A percentile compares a stretch with the other conserved stretches of the same genome.
phyloP scores from a whole-genome alignment of 2,888 invertebrate genomes.

The Poecilobothrus nobilitatus region DNA sequence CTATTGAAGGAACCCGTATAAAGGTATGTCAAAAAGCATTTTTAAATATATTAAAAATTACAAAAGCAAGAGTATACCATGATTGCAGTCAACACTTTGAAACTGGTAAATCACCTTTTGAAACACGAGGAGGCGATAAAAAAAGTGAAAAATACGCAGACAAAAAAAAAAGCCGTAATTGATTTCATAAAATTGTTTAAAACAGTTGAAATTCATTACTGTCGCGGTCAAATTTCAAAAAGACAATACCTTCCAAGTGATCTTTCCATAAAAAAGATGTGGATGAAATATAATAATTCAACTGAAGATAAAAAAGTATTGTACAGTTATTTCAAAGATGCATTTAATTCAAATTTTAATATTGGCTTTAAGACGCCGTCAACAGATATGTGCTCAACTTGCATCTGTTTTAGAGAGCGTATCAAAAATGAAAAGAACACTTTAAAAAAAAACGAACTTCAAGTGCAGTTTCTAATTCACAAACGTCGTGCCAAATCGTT shows the following conservation, averaged over 20 bases:
- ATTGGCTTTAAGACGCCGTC: slow-evolving; percentile 23
- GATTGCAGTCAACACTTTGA: slow-evolving; percentile 15
- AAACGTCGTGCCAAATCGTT: slow-evolving; percentile 26
- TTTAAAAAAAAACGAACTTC: slow-evolving; percentile 14
- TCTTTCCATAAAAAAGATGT: slow-evolving; percentile 23
- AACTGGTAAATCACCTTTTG: slow-evolving; percentile 18
- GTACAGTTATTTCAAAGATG: slow-evolving; percentile 20
- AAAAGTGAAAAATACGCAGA: slow-evolving; percentile 13
- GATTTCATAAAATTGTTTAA: slow-evolving; percentile 24
- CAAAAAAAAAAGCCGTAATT: slow-evolving; percentile 19
- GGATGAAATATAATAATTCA: no score
- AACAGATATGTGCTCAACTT: slow-evolving; percentile 22
- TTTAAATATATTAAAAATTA: slow-evolving; percentile 19
- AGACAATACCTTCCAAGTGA: slow-evolving; percentile 21
- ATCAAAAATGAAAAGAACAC: slow-evolving; percentile 15
- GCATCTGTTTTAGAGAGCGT: slow-evolving; percentile 16
- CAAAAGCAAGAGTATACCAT: slow-evolving; percentile 17
- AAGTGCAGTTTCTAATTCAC: slow-evolving; percentile 21
- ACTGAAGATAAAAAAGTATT: slow-evolving; percentile 17
- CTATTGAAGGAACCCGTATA: slow-evolving; percentile 7
- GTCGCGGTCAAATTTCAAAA: slow-evolving; percentile 18
- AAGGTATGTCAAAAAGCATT: slow-evolving; percentile 18
- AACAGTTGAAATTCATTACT: slow-evolving; percentile 26
- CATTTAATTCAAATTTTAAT: slow-evolving; percentile 24
- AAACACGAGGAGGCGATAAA: slow-evolving; percentile 22